Percentiles rank a stretch among this genome's conserved stretches.
phyloP scores from a whole-genome alignment of 2,797 vertebrate genomes.

The Erethizon dorsatum region DNA sequence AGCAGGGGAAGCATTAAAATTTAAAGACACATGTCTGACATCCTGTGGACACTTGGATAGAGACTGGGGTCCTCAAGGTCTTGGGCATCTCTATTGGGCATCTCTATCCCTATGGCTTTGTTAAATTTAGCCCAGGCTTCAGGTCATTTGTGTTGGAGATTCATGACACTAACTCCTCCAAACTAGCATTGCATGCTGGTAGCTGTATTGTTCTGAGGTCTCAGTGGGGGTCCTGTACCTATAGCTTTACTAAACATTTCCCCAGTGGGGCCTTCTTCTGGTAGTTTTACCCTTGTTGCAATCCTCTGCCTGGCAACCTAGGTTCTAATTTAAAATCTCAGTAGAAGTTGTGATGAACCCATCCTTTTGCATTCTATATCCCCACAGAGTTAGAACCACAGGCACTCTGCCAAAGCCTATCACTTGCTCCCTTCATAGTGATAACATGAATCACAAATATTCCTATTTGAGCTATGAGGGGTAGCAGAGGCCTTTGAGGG shows the following conservation, averaged over 20 bases:
- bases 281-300: background rate
- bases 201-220: background rate
- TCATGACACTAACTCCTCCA: background rate
- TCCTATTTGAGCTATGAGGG: background rate
- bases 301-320: background rate
- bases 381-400: no score
- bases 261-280: background rate
- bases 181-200: no score
- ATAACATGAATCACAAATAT: background rate
- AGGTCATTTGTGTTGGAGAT: background rate
- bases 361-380: background rate
- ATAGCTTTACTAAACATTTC: background rate
- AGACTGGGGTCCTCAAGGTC: rapidly evolving
- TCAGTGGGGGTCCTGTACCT: background rate
- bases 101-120: background rate
- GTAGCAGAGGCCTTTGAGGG: background rate
- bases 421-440: background rate
- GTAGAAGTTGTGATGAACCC: background rate
- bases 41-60: background rate
- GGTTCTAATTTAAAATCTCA: background rate
- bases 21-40: background rate
- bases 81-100: background rate
- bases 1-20: background rate
- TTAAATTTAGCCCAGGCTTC: background rate
- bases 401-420: no score